These are phyloP conservation scores for Danio tinwini DNA, from an alignment of 2,797 vertebrate genomes.

Conservation along the genomic window DNA sequence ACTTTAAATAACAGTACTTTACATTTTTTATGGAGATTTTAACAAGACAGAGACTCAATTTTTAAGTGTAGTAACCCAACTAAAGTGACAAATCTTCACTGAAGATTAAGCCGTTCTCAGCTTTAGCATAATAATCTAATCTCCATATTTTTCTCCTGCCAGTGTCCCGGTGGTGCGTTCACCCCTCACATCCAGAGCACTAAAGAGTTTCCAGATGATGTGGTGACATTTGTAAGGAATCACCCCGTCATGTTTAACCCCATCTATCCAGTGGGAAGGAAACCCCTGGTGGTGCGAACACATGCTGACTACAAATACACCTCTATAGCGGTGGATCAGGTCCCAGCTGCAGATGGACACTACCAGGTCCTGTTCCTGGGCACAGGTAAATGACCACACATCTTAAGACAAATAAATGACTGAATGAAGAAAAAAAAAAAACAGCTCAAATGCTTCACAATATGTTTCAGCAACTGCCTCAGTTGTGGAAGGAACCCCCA, in stretches of 20 bases:
- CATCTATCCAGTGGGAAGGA: slow-evolving; percentile 89
- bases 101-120: not conserved
- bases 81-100: not conserved
- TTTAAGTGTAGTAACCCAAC: not conserved
- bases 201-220: slow-evolving; percentile 97
- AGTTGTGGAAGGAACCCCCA: not conserved
- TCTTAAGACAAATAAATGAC: not conserved
- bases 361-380: slow-evolving; percentile 96
- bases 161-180: slow-evolving; percentile 98
- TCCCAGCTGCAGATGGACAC: slow-evolving; percentile 90
- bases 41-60: not conserved
- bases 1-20: not conserved
- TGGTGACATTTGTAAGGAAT: slow-evolving; percentile 95
- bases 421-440: not conserved
- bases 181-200: slow-evolving; percentile 91
- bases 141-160: not conserved
- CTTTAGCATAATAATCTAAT: slow-evolving; percentile 4
- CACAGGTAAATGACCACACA: slow-evolving; percentile 80
- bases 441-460: not conserved
- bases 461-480: not conserved
- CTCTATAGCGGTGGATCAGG: slow-evolving; percentile 92
- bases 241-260: slow-evolving; percentile 97
- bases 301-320: slow-evolving; percentile 94
- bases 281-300: slow-evolving; percentile 90
- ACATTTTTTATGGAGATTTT: not conserved